Evolutionary conservation across 2,113 vertebrate genomes (phyloP), one percentile per base, ranked within the genome.

Genomic region (Heterocephalus glaber): DNA sequence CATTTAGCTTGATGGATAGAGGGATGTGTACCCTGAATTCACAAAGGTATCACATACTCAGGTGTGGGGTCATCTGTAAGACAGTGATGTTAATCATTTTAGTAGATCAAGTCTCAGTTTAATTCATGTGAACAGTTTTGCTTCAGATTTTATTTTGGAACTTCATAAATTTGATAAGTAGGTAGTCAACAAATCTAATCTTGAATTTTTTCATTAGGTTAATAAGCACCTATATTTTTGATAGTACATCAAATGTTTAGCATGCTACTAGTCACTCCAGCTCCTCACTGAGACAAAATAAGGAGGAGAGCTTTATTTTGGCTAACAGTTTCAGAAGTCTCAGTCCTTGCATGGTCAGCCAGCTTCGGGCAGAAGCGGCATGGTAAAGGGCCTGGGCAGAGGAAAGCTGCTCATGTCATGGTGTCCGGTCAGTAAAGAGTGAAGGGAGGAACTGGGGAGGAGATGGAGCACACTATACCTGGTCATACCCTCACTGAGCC

Each of bases 1-100:
- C 52, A 92, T 96, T 97, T 96, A 83, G 3, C 89, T 61, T 98
- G 98, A 97, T 91, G 90, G 93, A 95, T 97, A 60, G 95, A 96
- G 41, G 79, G 95, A 70, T 96, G 76, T 96, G 89, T 95, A 95
- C 79, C 84, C 90, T 0, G 6, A 96, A 83, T 91, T 96, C 81
- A 70, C 77, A 81, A 47, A 86, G 87, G 84, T 88, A 79, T 81
- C 35, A 84, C 0, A 0, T 89, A 24, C 65, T 93, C 77, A 41
- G 41, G 54, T 93, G 30, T 89, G 24, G 19, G 14, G 41, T 96
- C 65, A 35, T 97, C 66, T 97, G 96, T 96, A 91, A 97, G 80
- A 56, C 14, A 28, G 44, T 65, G 35, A 28, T 96, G 44, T 85
- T 97, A 88, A 90, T 97, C 6, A 7, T 95, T 94, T 86, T 91